Base-by-base conservation (phyloP, 2,113 vertebrate genomes). In the Odobenus rosmarus region DNA sequence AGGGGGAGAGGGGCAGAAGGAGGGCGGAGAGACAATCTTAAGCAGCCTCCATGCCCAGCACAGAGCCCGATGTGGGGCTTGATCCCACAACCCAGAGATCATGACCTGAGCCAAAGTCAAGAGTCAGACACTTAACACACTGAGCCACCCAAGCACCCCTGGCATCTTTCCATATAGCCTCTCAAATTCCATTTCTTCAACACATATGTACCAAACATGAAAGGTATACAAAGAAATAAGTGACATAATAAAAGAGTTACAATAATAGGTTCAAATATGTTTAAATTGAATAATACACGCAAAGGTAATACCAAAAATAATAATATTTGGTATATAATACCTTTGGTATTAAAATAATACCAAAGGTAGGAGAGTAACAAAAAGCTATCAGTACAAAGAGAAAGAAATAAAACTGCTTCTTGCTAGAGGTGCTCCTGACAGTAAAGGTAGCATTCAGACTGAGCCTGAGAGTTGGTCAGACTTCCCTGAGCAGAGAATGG, bases 121-220 rank as follows among this genome's bases (percentile, higher is more conserved):
- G 67, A 69, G 67, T 69, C 33, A 36, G 33, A 36, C 1, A 4
- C 8, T 36, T 19, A 69, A 36, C 9, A 33, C 33, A 21, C 67
- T 10, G 9, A 69, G 33, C 33, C 8, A 36, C 33, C 18, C 67
- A 36, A n/a, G 33, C 16, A 3, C 18, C 67, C 33, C 33, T 33
- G 42, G 33, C 4, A 81, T 4, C 24, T 92, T 79, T 49, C 26
- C 76, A 88, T 21, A 89, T 4, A 62, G 42, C n/a, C 55, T 95
- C 64, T 93, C n/a, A 93, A 64, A 92, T 87, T 87, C 36, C 46
- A 74, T 69, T 84, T 74, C 74, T 92, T 97, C 42, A 88, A 61
- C 26, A 23, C 8, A 49, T 26, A 83, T 36, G 16, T 77, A 59
- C 33, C 31, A 95, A 93, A 59, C 15, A 33, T 24, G 39, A 91